Evolutionary conservation across 2,888 invertebrate species (phyloP).

Genomic region (Sclerodermus sp.): DNA sequence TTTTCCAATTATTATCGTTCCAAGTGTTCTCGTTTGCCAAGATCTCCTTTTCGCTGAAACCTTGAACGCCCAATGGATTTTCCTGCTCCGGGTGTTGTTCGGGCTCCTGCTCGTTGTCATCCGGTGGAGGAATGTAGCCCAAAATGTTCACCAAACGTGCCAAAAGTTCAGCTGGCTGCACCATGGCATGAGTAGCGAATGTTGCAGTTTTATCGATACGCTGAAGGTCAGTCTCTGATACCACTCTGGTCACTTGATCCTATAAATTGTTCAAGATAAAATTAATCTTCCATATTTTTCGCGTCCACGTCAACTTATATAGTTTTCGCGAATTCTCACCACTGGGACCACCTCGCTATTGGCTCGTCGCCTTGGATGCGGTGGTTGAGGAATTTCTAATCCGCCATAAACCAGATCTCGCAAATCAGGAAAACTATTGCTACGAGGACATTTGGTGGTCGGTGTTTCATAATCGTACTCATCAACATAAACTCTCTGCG

Average conservation of each 20-base stretch:
- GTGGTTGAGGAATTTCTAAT: conserved; percentile 30
- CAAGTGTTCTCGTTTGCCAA: conserved; percentile 66
- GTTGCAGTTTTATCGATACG: conserved; percentile 79
- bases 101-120: conserved; percentile 34
- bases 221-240: conserved; percentile 78
- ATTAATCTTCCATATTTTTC: no score
- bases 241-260: conserved; percentile 62
- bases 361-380: conserved; percentile 50
- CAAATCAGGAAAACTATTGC: conserved; percentile 75
- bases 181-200: conserved; percentile 70
- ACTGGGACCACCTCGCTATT: conserved; percentile 53
- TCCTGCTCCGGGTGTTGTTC: conserved; percentile 10
- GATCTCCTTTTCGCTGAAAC: conserved; percentile 75
- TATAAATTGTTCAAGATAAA: neutral
- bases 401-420: conserved; percentile 58
- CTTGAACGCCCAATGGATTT: conserved; percentile 61
- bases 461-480: conserved; percentile 46
- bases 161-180: conserved; percentile 75
- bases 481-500: conserved; percentile 74
- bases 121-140: conserved; percentile 60
- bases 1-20: conserved; percentile 60
- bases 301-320: no score
- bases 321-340: conserved; percentile 29
- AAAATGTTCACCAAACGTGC: conserved; percentile 78
- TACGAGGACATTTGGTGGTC: conserved; percentile 58